Evolutionary conservation across 2,113 vertebrate species (phyloP).

Genomic region (Callospermophilus lateralis): DNA sequence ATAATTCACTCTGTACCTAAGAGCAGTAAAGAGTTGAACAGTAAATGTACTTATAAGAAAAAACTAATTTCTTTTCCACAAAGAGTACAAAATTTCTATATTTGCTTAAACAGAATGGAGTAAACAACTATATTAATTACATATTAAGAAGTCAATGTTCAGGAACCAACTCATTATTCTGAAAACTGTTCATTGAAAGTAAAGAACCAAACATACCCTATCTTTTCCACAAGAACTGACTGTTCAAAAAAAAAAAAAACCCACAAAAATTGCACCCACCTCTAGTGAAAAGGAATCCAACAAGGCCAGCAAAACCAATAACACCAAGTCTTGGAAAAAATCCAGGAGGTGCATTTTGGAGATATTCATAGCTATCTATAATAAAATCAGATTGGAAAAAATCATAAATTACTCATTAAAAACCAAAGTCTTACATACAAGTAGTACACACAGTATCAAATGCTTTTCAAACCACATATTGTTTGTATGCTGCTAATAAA

Average conservation of each 20-base stretch:
- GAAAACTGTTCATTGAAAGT: conserved; percentile 56
- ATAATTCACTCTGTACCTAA: conserved; percentile 38
- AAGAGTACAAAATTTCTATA: background rate
- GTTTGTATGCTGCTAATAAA: background rate
- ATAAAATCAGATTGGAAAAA: conserved; percentile 79
- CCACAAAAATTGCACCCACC: conserved; percentile 86
- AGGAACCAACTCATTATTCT: conserved; percentile 42
- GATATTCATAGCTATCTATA: conserved; percentile 91
- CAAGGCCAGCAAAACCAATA: conserved; percentile 94
- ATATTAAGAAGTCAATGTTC: conserved; percentile 33
- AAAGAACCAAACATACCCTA: conserved; percentile 16
- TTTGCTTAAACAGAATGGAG: conserved; percentile 32
- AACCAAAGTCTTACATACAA: conserved; percentile 34
- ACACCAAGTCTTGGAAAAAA: conserved; percentile 95
- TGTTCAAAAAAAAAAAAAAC: background rate
- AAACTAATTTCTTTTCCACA: conserved; percentile 43
- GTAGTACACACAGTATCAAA: conserved; percentile 24
- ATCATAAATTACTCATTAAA: conserved; percentile 67
- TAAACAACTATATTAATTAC: conserved; percentile 34
- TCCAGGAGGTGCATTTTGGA: conserved; percentile 93
- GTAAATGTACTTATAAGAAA: conserved; percentile 41
- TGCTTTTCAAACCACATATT: conserved; percentile 51
- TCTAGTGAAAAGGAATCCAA: conserved; percentile 95
- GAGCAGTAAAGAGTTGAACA: background rate
- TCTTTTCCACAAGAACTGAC: conserved; percentile 28